Evolutionary conservation across 2,113 vertebrate species (phyloP).

Genomic region (Triplophysa dalaica): DNA sequence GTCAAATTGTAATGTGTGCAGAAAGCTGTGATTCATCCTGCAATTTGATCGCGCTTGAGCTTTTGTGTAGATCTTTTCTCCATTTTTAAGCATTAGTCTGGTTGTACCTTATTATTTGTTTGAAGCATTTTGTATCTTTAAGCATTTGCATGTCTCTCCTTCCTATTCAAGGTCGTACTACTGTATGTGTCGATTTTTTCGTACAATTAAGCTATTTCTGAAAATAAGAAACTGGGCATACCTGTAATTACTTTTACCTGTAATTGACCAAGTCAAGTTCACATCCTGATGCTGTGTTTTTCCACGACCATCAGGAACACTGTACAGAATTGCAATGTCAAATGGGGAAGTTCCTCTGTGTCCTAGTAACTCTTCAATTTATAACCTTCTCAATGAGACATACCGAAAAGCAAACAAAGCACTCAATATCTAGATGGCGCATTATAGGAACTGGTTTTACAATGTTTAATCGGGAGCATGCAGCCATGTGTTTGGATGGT

Average conservation of each 20-base stretch:
- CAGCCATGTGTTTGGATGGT: constrained; percentile 20
- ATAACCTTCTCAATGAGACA: background rate
- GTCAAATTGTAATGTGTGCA: no score
- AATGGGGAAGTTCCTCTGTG: constrained; percentile 31
- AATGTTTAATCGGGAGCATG: constrained; percentile 39
- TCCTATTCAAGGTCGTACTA: background rate
- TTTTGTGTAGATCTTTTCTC: no score
- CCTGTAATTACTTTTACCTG: no score
- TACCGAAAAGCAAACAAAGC: constrained; percentile 16
- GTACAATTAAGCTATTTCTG: no score
- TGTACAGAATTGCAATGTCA: background rate
- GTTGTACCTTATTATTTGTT: background rate
- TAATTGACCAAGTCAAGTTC: background rate
- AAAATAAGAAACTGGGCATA: background rate
- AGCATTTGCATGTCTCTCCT: background rate
- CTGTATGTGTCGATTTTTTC: no score
- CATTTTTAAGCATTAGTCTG: no score
- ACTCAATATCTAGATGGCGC: background rate
- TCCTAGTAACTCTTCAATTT: constrained; percentile 45
- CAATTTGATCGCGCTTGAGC: no score
- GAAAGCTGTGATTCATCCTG: no score
- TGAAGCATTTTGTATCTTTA: background rate
- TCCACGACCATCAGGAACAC: background rate
- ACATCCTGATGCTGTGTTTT: background rate
- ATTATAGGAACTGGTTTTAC: background rate